Base-by-base conservation (phyloP, 1,140 invertebrate genomes). In the Bicyclus anynana region DNA sequence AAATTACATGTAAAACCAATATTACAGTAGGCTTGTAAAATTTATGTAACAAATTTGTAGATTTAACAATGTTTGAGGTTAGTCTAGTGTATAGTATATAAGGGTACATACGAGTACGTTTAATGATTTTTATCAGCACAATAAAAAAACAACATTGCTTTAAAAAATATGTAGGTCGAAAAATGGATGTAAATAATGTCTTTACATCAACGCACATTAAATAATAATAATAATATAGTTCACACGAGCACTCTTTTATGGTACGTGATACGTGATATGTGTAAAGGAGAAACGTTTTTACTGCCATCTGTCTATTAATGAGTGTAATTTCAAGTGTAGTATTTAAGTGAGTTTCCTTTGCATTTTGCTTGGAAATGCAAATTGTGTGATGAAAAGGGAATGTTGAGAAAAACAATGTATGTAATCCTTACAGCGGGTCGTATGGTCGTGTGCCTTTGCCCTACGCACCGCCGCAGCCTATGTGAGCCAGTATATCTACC, bases 131-230 rank as follows among this genome's bases (percentile, higher is more conserved):
- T 40, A 62, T 51, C 59, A 53, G 61, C 64, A 66, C 50, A 57
- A 63, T 23, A 4, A 23, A 4, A 23, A 64, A 54, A 23, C 37
- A 64, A 27, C 27, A 55, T 66, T 58, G 59, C 64, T 61, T 61
- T 57, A 53, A 59, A n/a, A 47, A 59, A 49, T 52, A 54, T 21
- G 49, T 62, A 59, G 59, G 26, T 38, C 46, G 38, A 42, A 5
- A n/a, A 64, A 62, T 61, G 50, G 44, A 57, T 65, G 59, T 54
- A 59, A 54, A 66, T 66, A 66, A 59, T 62, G 55, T 52, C 57
- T 50, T 51, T 62, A 64, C 62, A 55, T 51, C 52, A 46, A 29
- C 48, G 55, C 64, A 63, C 61, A 50, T 58, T 42, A 26, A 54
- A 47, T 53, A 58, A 46, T 53, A 57, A n/a, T n/a, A n/a, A 40